These are phyloP conservation scores for Tipula lateralis DNA, from an alignment of 2,888 invertebrate genomes.

Conservation along the genomic window DNA sequence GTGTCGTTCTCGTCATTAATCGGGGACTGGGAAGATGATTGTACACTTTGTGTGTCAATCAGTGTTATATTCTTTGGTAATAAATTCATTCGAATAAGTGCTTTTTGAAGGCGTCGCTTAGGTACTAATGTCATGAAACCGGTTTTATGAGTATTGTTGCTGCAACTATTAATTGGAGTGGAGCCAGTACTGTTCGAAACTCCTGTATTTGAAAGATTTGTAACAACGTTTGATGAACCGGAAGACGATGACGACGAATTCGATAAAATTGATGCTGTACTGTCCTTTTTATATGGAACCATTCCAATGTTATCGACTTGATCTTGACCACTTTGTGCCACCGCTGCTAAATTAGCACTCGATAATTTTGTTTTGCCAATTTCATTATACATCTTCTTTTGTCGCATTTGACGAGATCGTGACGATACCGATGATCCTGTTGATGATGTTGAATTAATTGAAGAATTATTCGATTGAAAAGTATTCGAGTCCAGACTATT, in stretches of 20 bases:
- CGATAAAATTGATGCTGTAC: constrained; percentile 54
- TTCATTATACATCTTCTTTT: constrained; percentile 53
- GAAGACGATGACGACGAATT: constrained; percentile 47
- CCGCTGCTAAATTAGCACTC: constrained; percentile 36
- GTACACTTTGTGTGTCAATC: not conserved
- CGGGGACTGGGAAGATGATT: constrained; percentile 16
- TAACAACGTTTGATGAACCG: not conserved
- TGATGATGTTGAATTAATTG: constrained; percentile 54
- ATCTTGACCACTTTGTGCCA: not conserved
- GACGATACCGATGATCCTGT: constrained; percentile 72
- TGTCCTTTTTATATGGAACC: constrained; percentile 28
- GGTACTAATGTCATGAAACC: constrained; percentile 89
- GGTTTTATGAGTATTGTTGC: constrained; percentile 54
- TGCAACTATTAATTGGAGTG: constrained; percentile 30
- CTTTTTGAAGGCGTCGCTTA: constrained; percentile 76
- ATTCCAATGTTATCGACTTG: constrained; percentile 13
- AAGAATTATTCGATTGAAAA: constrained; percentile 3
- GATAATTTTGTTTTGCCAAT: constrained; percentile 58
- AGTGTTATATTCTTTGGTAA: constrained; percentile 75
- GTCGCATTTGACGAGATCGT: constrained; percentile 58
- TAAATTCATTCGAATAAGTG: constrained; percentile 84
- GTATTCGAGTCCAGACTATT: constrained; percentile 30
- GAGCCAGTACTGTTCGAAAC: constrained; percentile 32
- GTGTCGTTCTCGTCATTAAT: constrained; percentile 43
- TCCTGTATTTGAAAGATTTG: not conserved